A percentile compares a stretch with the other conserved stretches of the same genome.
These are phyloP conservation scores for Clarias gariepinus DNA, from an alignment of 2,113 vertebrate species.

Conservation along the genomic window DNA sequence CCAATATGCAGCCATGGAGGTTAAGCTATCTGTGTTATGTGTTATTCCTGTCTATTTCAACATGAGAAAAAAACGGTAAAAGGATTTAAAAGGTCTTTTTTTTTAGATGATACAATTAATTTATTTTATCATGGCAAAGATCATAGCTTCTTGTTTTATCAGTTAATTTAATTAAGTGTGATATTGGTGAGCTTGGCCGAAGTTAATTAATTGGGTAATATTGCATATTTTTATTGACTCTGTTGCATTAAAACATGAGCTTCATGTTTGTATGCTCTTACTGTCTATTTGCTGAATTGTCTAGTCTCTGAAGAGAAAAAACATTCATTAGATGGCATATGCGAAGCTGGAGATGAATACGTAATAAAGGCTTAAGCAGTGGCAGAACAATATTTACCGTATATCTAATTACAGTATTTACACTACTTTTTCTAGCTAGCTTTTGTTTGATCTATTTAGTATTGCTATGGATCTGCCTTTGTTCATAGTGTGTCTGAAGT, in stretches of 20 bases:
- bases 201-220: not conserved
- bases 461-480: not conserved
- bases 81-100: too few relatives aligned
- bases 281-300: not conserved
- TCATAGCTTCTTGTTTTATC: not conserved
- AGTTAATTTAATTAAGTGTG: not conserved
- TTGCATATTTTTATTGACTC: not conserved
- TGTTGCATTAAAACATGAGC: not conserved
- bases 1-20: not conserved
- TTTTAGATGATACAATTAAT: not conserved
- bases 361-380: not conserved
- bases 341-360: not conserved
- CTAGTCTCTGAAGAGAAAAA: not conserved
- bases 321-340: not conserved
- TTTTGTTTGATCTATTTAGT: not conserved
- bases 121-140: slow-evolving; percentile 1
- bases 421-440: not conserved
- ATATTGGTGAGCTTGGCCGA: not conserved
- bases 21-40: not conserved
- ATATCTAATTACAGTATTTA: not conserved
- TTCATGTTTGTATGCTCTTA: not conserved
- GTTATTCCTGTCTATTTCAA: not conserved
- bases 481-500: not conserved
- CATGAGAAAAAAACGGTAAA: not conserved
- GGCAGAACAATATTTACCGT: not conserved